Base-by-base conservation (phyloP, 1,140 invertebrate genomes). In the Drosophila nigromelanica region DNA sequence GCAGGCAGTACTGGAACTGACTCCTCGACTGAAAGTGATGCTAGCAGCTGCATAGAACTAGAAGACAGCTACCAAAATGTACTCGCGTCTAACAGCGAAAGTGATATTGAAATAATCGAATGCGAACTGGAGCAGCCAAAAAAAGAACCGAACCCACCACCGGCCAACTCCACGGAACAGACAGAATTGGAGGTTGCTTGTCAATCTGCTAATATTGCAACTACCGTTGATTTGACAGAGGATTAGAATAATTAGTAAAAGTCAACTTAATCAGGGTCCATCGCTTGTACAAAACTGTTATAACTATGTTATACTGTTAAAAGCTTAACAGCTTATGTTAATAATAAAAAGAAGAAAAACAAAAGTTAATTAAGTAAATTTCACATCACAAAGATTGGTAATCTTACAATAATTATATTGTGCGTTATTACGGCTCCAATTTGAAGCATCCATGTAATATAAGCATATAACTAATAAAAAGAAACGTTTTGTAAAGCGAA, bases 101-200 rank as follows among this genome's bases (percentile, higher is more conserved):
- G 80, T 76, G 82, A 87, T 80, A 61, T 80, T 68, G 78, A 86
- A 69, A 66, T 87, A 61, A 64, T 85, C 8, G 69, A 73, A 50
- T 39, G 21, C 10, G 51, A 63, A 33, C 10, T 15, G 18, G 27
- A 69, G 5, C 21, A 54, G 15, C 5, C 50, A 21, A 40, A 21
- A 33, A 18, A 45, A 62, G 12, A 43, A 10, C 14, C 6, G 5
- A 27, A 11, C 5, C 43, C 33, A 40, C 10, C 42, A 45, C 4
- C 27, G 10, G 11, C 11, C 21, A 43, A 43, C 27, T 7, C 30
- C 2, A 12, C 42, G n/a, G 21, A 78, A 56, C 42, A 72, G 21
- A 43, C 40, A 7, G 35, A 35, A 0, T 10, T 12, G 18, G 10
- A 4, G 12, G 21, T 18, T 8, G 5, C 4, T 1, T 12, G 5